Evolutionary conservation across 2,113 vertebrate species (phyloP).

Genomic region (Ellobius talpinus): DNA sequence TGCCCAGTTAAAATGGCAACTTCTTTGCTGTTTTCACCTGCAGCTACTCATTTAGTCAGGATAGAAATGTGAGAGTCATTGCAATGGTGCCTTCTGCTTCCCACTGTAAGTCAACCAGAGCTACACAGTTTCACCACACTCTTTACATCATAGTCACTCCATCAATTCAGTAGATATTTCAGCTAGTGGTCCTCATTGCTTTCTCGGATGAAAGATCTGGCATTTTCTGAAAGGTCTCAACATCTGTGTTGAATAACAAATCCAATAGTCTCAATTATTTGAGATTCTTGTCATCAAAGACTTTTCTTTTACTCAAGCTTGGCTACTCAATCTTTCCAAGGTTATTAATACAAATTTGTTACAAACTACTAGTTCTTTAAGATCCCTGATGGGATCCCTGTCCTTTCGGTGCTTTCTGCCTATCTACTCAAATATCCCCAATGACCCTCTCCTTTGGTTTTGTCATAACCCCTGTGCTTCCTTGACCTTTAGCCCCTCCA

Average conservation of each 20-base stretch:
- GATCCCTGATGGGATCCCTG: background rate
- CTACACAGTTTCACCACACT: background rate
- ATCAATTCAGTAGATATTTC: background rate
- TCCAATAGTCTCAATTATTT: background rate
- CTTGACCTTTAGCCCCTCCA: background rate
- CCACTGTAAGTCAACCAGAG: background rate
- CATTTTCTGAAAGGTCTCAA: background rate
- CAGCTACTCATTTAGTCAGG: background rate
- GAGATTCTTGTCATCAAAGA: background rate
- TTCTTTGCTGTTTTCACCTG: background rate
- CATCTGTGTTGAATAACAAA: background rate
- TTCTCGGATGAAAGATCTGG: background rate
- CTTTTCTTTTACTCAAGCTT: background rate
- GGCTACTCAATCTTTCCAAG: background rate
- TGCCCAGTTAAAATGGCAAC: background rate
- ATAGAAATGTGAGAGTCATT: constrained; percentile 18
- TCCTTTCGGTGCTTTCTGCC: background rate
- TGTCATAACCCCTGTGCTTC: background rate
- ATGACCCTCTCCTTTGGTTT: background rate
- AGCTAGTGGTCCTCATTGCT: background rate
- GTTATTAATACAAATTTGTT: background rate
- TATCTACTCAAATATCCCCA: background rate
- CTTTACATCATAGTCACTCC: background rate
- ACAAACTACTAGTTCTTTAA: background rate
- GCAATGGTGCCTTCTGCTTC: background rate